phyloP scores from a whole-genome alignment of 2,888 invertebrate species.

The Heteromurus nitidus region DNA sequence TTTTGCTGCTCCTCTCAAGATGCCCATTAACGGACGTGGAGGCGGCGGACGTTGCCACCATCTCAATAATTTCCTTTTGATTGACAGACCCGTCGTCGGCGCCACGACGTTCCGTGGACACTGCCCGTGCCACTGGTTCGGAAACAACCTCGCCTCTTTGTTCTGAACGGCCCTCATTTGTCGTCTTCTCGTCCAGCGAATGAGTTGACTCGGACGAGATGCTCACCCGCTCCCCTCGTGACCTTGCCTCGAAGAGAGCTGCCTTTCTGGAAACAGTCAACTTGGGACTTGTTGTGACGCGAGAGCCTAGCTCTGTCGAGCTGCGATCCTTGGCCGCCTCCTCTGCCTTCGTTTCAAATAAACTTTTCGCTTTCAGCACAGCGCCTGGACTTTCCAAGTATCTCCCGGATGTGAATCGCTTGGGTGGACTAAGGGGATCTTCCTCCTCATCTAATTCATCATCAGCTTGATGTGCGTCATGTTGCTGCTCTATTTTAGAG shows the following conservation, averaged over 20 bases:
- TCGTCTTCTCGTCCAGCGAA: conserved; percentile 44
- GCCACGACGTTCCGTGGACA: conserved; percentile 28
- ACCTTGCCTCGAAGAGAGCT: conserved; percentile 72
- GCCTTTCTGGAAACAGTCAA: conserved; percentile 70
- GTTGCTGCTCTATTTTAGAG: not conserved
- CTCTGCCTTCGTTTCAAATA: conserved; percentile 82
- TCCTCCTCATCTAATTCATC: conserved; percentile 61
- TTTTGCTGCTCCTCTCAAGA: too few species aligned
- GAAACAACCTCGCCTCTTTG: not conserved
- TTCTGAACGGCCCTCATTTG: not conserved
- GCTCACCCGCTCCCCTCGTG: conserved; percentile 72
- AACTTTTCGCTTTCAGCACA: conserved; percentile 83
- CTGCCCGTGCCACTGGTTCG: conserved; percentile 28
- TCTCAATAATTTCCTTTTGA: not conserved
- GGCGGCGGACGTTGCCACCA: not conserved
- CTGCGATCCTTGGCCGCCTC: conserved; percentile 69
- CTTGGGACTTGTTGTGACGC: conserved; percentile 50
- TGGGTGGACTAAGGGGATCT: conserved; percentile 64
- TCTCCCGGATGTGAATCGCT: conserved; percentile 51
- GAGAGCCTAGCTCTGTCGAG: conserved; percentile 53
- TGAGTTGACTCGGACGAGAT: conserved; percentile 70
- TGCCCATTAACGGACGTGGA: not conserved
- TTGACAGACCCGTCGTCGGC: not conserved
- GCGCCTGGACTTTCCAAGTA: conserved; percentile 78
- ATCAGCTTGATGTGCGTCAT: conserved; percentile 27